Percentiles rank a stretch among this genome's conserved stretches.
phyloP scores from a whole-genome alignment of 2,888 invertebrate genomes.

The Nemoura dubitans region DNA sequence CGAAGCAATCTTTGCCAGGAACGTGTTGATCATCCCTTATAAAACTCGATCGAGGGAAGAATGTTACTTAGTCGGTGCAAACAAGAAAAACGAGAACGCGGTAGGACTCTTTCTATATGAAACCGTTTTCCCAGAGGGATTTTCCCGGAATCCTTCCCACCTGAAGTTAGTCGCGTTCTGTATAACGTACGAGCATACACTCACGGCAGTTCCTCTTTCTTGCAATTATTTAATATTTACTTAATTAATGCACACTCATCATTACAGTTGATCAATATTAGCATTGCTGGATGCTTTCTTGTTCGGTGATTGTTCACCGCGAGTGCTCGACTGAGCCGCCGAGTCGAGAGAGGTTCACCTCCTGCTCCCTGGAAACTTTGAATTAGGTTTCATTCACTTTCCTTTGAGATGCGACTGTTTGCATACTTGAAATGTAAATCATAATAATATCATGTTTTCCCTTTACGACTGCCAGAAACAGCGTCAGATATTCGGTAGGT shows the following conservation, averaged over 20 bases:
- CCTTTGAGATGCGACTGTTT: constrained; percentile 25
- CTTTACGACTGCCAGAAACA: background rate
- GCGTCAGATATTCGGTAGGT: background rate
- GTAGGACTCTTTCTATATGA: background rate
- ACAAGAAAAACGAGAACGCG: background rate
- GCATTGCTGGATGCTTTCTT: constrained; percentile 1
- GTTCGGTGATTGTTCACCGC: constrained; percentile 2
- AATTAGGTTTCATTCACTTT: constrained; percentile 18
- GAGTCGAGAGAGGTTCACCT: background rate
- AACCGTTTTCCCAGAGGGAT: constrained; percentile 25
- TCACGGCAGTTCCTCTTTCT: constrained; percentile 25
- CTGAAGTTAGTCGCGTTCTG: background rate
- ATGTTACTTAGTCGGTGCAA: constrained; percentile 19
- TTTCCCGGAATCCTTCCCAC: background rate
- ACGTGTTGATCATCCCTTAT: constrained; percentile 33
- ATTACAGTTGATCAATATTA: constrained; percentile 41
- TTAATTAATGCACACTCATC: constrained; percentile 46
- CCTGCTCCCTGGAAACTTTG: background rate
- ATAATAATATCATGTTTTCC: constrained; percentile 19
- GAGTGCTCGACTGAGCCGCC: background rate
- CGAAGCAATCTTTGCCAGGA: constrained; percentile 27
- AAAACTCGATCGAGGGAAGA: constrained; percentile 19
- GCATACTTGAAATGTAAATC: constrained; percentile 31
- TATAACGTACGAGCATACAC: background rate
- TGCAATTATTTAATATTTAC: constrained; percentile 42